Evolutionary conservation across 2,888 invertebrate genomes (phyloP), one percentile per base, ranked within the genome.

Genomic region (Eupeodes latifasciatus): DNA sequence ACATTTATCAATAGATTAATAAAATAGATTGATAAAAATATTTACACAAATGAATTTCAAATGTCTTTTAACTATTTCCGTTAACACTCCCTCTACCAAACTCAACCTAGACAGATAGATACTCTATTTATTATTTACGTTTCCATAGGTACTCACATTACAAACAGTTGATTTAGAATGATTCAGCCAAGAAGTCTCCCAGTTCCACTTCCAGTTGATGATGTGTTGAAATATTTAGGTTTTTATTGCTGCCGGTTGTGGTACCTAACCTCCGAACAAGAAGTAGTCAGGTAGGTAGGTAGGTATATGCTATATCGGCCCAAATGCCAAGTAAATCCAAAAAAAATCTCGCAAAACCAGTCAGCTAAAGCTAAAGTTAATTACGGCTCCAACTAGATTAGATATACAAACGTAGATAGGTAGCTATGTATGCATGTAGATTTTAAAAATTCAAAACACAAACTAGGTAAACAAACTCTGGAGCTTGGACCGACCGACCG

Each of bases 101-200:
- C 27, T 27, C 3, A 27, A 27, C 27, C 27, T 27, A 27, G 27
- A 27, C 27, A 27, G 27, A 44, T 44, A 44, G 44, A 44, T 44
- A 44, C 44, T 27, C 44, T 27, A 27, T 27, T 27, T 27, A 27
- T 27, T 27, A 27, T 27, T 27, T 27, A 27, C 27, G 27, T 27
- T 27, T 40, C 9, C 40, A 40, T 40, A 40, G 40, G 40, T 40
- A 86, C 86, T 86, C 19, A 86, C 86, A 57, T 75, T 61, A 67
- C 78, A 78, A 85, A 75, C 77, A 61, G 67, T 74, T 67, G 81
- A 85, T 74, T 44, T 44, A 49, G n/a, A 82, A 67, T 69, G 47
- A 55, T 69, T 64, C 80, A 67, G 62, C 80, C n/a, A 36, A 34
- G 59, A 62, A 55, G 67, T 57, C 74, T 62, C 53, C 59, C 64